Evolutionary conservation across 1,140 invertebrate species (phyloP).

Genomic region (Ceratoteleas bidentatus): DNA sequence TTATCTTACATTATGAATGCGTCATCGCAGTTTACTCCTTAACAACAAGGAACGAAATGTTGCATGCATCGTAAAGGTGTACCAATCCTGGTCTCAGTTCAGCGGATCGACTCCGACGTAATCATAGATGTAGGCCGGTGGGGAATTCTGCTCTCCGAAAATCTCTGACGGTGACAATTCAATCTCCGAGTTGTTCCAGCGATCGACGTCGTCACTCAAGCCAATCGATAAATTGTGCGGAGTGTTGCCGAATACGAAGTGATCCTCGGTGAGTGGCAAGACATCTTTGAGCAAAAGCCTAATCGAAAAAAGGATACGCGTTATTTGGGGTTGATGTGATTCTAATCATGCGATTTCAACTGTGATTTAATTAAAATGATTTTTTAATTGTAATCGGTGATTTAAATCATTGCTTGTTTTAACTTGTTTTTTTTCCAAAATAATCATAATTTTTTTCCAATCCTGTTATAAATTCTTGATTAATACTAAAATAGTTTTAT

Average conservation of each 20-base stretch:
- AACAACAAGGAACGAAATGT: constrained; percentile 46
- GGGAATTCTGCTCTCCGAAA: constrained; percentile 66
- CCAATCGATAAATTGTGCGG: constrained; percentile 77
- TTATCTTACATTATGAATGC: constrained; percentile 46
- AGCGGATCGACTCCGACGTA: constrained; percentile 77
- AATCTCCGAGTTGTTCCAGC: constrained; percentile 71
- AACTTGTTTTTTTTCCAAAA: too few relatives aligned
- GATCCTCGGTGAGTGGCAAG: constrained; percentile 80
- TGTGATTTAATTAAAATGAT: too few relatives aligned
- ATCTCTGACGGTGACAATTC: constrained; percentile 66
- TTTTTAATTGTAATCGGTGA: too few relatives aligned
- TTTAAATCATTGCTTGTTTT: too few relatives aligned
- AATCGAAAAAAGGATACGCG: background rate
- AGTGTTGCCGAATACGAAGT: constrained; percentile 81
- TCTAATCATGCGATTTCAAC: too few relatives aligned
- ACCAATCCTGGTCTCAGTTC: constrained; percentile 71
- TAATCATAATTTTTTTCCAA: too few relatives aligned
- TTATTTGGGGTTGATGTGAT: too few relatives aligned
- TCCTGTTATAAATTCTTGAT: too few relatives aligned
- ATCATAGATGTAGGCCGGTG: constrained; percentile 77
- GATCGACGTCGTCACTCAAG: constrained; percentile 75
- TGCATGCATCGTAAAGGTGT: constrained; percentile 46
- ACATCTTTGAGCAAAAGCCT: constrained; percentile 81
- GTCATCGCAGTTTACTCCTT: constrained; percentile 50
- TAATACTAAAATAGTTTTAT: too few relatives aligned